Base-by-base conservation (phyloP, 2,113 vertebrate species). In the Orycteropus afer region DNA sequence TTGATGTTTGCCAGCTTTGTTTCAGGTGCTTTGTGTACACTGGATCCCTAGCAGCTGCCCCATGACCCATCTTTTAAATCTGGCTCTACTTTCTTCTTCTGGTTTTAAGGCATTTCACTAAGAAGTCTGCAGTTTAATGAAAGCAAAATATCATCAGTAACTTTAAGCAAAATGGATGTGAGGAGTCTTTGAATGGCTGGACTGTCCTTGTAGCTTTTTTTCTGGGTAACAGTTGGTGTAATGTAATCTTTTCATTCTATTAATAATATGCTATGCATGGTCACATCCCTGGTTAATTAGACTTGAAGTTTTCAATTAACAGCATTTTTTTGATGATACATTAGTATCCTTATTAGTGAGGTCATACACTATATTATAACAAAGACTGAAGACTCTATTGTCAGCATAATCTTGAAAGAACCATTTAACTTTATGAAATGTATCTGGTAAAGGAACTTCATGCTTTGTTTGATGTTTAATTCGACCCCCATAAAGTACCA, bases 191-290 rank as follows among this genome's bases (percentile, higher is more conserved):
- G 96, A 97, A 96, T 95, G 96, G 82, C 34, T 95, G 89, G 82
- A 93, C 94, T 96, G 96, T 96, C 96, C 97, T 97, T 97, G 94
- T 95, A 91, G 86, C 55, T 91, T 96, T 93, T 93, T 94, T 84
- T 9, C 87, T 83, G 94, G 91, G 55, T 86, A 95, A 90, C 82
- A 77, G 79, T 94, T 92, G 89, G 79, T 92, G n/a, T 81, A 95
- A 97, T 89, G 89, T 27, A 37, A 29, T 94, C 96, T 95, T 96
- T 95, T 92, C 76, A 77, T 97, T 97, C 82, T 94, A 17, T 95
- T 97, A 97, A 92, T 96, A 96, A 96, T 95, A 88, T n/a, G 94
- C 92, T 97, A 95, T 96, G 97, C 97, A 94, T 96, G 95, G 91
- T 91, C 90, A 93, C 42, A 88, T 71, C 8, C 82, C 80, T 97